Base-by-base conservation (phyloP, 2,113 vertebrate genomes). In the Calyptommatus sinebrachiatus region DNA sequence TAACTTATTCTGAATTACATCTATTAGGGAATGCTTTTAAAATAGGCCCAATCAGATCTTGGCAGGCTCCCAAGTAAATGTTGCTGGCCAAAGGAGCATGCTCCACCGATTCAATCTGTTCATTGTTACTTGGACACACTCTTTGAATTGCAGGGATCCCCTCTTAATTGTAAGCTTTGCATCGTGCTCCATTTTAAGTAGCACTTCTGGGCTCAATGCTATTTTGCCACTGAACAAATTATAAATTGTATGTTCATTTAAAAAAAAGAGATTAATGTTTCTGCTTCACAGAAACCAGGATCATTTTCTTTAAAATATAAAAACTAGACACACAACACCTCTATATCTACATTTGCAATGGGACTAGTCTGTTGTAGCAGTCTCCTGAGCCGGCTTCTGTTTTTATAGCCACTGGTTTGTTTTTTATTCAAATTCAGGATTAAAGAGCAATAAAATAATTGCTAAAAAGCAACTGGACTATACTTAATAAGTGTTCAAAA, bases 101-200 rank as follows among this genome's bases (percentile, higher is more conserved):
- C 53, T 57, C 53, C 14, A 18, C 53, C 18, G 16, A 14, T 57
- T 57, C 53, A 57, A 57, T 57, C 53, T 57, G 53, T 18, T 57
- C 53, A 57, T 18, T 18, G 53, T 57, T 57, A 57, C 14, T 18
- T 57, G 53, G 53, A 4, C 53, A 18, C 53, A 57, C 53, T 18
- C 53, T 57, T 57, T 57, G 53, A 18, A 18, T 57, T 57, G 53
- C 53, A 57, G 53, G 18, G 16, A 18, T 57, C 8, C 53, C 16
- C 53, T 57, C 53, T 18, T 57, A 57, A 18, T 57, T 0, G 71
- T 69, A 85, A n/a, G 45, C 69, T 69, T 70, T 79, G 65, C 70
- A 79, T 41, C 67, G 28, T 18, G 73, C 28, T 81, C 77, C 69
- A 28, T 3, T 53, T 41, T 76, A 70, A 81, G 76, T 75, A 71